Conservation (phyloP, 2,797 vertebrate genomes). For the Fistularia tabacaria region DNA sequence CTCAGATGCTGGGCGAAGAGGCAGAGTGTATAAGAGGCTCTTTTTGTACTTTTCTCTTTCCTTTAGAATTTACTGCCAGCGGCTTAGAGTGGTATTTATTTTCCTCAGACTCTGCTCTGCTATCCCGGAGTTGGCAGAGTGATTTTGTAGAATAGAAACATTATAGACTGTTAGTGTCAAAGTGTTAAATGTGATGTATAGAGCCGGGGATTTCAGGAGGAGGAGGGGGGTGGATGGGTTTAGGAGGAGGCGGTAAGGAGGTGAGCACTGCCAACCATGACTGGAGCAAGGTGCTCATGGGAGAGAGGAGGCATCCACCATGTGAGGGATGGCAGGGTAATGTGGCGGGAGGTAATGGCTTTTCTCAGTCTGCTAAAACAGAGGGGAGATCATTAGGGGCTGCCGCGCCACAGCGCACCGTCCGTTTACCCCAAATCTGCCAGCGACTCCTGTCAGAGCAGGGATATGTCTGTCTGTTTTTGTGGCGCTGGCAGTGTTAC, state of each 20-base stretch:
- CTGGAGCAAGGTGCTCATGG: slow-evolving; percentile 91
- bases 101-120: slow-evolving; percentile 93
- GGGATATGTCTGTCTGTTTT: slow-evolving; percentile 59
- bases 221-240: slow-evolving; percentile 74
- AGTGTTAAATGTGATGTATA: slow-evolving; percentile 99
- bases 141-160: slow-evolving; percentile 99
- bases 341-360: slow-evolving; percentile 95
- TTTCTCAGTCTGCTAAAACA: slow-evolving; percentile 86
- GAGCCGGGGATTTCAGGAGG: slow-evolving; percentile 79
- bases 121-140: slow-evolving; percentile 96
- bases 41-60: slow-evolving; percentile 61
- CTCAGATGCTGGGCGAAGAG: slow-evolving; percentile 45
- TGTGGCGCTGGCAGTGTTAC: slow-evolving; percentile 47
- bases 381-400: slow-evolving; percentile 74
- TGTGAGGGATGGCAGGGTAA: slow-evolving; percentile 92
- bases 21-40: slow-evolving; percentile 48
- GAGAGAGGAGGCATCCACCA: slow-evolving; percentile 89
- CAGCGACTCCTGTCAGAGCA: slow-evolving; percentile 56
- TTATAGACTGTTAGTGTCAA: slow-evolving; percentile 99
- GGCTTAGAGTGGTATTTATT: slow-evolving; percentile 92
- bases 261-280: slow-evolving; percentile 84
- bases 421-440: slow-evolving; percentile 67
- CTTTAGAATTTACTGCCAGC: slow-evolving; percentile 79
- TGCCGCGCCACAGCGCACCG: slow-evolving; percentile 47
- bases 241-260: slow-evolving; percentile 66